Evolutionary conservation across 2,888 invertebrate genomes (phyloP).

Genomic region (Pandemis corylana): DNA sequence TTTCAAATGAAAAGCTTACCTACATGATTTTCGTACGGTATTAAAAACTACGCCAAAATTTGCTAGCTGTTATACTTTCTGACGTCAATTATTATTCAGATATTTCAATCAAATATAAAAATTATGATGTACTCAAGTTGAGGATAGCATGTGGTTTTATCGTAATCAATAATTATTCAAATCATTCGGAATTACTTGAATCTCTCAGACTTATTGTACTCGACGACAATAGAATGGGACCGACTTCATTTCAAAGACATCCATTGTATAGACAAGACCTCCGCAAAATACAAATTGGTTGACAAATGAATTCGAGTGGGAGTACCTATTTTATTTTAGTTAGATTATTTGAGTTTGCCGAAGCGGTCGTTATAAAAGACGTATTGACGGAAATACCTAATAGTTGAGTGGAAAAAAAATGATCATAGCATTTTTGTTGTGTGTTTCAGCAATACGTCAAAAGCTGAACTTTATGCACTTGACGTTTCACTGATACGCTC

Average conservation of each 20-base stretch:
- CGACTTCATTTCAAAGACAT: conserved; percentile 34
- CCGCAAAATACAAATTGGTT: conserved; percentile 32
- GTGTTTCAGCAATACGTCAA: no score
- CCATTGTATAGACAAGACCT: conserved; percentile 29
- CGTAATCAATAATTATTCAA: conserved; percentile 18
- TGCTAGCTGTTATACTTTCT: no score
- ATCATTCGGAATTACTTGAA: conserved; percentile 27
- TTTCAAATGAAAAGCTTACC: no score
- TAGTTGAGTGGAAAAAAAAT: not conserved
- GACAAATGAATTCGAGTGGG: conserved; percentile 32
- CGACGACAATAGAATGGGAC: conserved; percentile 32
- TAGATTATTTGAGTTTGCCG: conserved; percentile 17
- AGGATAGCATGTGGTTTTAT: conserved; percentile 7
- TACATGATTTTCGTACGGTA: no score
- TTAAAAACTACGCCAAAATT: no score
- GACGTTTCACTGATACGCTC: not conserved
- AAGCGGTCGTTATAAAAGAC: not conserved
- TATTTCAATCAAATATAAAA: no score
- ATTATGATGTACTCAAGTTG: not conserved
- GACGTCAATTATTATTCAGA: no score
- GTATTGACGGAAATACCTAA: not conserved
- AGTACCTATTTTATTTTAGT: conserved; percentile 11
- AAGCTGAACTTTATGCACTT: not conserved
- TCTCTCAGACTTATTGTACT: conserved; percentile 30
- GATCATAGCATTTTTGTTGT: no score